phyloP scores from a whole-genome alignment of 2,113 vertebrate species.

The Canis aureus region DNA sequence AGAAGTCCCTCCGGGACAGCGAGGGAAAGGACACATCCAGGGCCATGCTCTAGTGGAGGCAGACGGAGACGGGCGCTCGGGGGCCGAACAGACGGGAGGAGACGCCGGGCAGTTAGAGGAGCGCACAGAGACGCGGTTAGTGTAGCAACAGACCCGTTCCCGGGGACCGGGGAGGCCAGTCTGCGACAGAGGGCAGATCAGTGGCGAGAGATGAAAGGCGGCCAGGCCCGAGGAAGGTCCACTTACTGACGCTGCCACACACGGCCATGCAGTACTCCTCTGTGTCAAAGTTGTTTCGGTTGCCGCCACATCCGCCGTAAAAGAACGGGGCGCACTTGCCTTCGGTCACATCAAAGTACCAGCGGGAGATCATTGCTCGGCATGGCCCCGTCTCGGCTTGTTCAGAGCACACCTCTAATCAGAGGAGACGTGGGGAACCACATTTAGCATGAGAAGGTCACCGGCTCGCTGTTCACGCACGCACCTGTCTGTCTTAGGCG shows the following conservation, averaged over 20 bases:
- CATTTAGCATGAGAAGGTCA: slow-evolving; percentile 85
- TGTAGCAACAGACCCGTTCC: slow-evolving; percentile 79
- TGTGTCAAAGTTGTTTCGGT: slow-evolving; percentile 99
- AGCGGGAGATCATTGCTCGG: slow-evolving; percentile 97
- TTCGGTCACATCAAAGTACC: slow-evolving; percentile 97
- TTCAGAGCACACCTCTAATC: slow-evolving; percentile 98
- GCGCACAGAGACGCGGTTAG: slow-evolving; percentile 84
- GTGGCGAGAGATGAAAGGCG: slow-evolving; percentile 78
- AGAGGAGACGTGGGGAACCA: slow-evolving; percentile 90
- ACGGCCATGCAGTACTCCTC: slow-evolving; percentile 99
- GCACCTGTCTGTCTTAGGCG: background rate
- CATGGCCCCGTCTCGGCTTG: slow-evolving; percentile 97
- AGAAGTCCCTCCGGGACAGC: background rate
- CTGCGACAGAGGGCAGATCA: slow-evolving; percentile 74
- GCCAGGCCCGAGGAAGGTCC: slow-evolving; percentile 82
- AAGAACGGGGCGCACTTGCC: slow-evolving; percentile 96
- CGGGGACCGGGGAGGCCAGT: slow-evolving; percentile 64
- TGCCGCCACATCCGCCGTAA: slow-evolving; percentile 99
- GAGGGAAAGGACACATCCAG: slow-evolving; percentile 56
- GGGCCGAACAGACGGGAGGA: slow-evolving; percentile 65
- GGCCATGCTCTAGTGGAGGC: slow-evolving; percentile 79
- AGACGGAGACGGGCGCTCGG: slow-evolving; percentile 38
- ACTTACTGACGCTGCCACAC: slow-evolving; percentile 99
- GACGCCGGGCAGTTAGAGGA: slow-evolving; percentile 66
- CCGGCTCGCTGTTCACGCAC: background rate